Evolutionary conservation across 92 coral and sea anemone genomes (phyloP).

Genomic region (Siderastrea radians): DNA sequence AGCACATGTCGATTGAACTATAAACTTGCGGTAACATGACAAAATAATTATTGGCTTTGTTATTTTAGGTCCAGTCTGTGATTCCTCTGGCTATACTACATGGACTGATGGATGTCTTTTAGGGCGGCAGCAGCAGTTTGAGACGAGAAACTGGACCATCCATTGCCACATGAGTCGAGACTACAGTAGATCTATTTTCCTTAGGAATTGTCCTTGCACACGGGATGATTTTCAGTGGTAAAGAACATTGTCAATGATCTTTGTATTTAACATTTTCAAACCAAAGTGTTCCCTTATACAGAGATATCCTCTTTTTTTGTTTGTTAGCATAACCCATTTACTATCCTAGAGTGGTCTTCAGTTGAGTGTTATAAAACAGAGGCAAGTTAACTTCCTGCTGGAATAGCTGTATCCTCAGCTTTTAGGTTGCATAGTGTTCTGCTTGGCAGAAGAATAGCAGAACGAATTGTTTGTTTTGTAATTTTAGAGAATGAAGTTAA

Average conservation of each 20-base stretch:
- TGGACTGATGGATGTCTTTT: constrained; percentile 55
- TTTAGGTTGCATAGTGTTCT: too few species aligned
- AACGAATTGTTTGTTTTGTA: too few species aligned
- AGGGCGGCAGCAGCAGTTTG: constrained; percentile 59
- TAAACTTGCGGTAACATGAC: background rate
- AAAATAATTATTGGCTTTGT: background rate
- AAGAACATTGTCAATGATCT: background rate
- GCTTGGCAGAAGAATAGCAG: too few species aligned
- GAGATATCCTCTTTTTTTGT: too few species aligned
- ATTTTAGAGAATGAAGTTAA: too few species aligned
- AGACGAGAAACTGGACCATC: constrained; percentile 67
- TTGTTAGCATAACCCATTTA: too few species aligned
- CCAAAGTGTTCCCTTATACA: background rate
- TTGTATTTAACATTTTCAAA: background rate
- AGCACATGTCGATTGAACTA: background rate
- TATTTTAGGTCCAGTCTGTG: constrained; percentile 28
- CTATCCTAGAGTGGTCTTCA: too few species aligned
- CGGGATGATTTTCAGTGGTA: constrained; percentile 76
- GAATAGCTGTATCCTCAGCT: too few species aligned
- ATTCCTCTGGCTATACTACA: constrained; percentile 14
- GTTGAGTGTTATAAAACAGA: too few species aligned
- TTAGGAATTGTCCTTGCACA: constrained; percentile 53
- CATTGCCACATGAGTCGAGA: constrained; percentile 53
- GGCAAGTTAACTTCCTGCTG: too few species aligned
- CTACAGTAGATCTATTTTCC: background rate